Conservation (phyloP, 2,113 vertebrate species). For the Passerina amoena region DNA sequence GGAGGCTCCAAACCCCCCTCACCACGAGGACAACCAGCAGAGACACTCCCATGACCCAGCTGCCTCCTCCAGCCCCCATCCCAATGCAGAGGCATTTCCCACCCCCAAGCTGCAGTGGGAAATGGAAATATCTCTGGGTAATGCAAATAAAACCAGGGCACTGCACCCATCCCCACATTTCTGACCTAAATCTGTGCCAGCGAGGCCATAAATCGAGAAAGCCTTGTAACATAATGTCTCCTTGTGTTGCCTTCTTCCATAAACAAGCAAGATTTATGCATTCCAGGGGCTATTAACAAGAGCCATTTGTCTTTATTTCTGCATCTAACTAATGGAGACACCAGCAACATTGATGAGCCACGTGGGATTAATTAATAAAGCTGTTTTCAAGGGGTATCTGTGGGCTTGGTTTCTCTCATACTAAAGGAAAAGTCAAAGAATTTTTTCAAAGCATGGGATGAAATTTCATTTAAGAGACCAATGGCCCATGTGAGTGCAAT, state of each 20-base stretch:
- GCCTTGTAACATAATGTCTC: neutral
- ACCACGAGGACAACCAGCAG: accelerated
- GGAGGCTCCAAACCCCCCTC: accelerated
- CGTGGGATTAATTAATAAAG: conserved; percentile 63
- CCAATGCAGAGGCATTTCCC: neutral
- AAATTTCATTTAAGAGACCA: conserved; percentile 64
- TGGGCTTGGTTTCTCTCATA: neutral
- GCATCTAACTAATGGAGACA: conserved; percentile 40
- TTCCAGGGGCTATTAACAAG: conserved; percentile 51
- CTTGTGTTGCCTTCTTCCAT: conserved; percentile 23
- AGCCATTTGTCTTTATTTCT: conserved; percentile 69
- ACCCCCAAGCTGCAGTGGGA: accelerated
- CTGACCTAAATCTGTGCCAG: neutral
- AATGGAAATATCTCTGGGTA: neutral
- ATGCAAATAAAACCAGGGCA: neutral
- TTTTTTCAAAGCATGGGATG: conserved; percentile 55
- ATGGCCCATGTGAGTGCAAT: conserved; percentile 6
- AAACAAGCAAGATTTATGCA: conserved; percentile 63
- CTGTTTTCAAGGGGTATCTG: conserved; percentile 21
- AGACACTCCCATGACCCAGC: no score
- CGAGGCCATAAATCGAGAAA: neutral
- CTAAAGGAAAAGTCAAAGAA: neutral
- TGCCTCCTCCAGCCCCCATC: neutral
- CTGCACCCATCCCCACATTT: neutral
- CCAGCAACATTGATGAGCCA: conserved; percentile 38